These are phyloP conservation scores for Pheosia gnoma DNA, from an alignment of 2,888 invertebrate genomes.

Conservation along the genomic window DNA sequence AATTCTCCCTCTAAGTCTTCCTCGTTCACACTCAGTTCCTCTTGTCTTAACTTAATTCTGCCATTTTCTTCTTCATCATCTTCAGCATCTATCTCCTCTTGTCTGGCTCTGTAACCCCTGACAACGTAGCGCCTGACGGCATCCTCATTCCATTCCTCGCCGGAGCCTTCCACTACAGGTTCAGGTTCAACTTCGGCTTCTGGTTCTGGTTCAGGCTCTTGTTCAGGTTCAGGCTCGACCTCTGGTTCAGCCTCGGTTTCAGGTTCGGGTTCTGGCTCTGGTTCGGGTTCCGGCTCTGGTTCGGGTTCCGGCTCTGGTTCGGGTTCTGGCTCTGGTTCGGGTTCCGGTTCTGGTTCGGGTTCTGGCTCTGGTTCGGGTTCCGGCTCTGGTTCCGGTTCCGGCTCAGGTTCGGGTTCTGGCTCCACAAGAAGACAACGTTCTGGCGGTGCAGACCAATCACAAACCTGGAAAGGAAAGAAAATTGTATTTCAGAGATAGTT, in stretches of 20 bases:
- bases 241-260: conserved; percentile 16
- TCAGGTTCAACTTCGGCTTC: conserved; percentile 53
- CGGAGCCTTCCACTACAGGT: conserved; percentile 53
- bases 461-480: conserved; percentile 52
- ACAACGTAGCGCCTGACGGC: conserved; percentile 32
- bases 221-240: no score
- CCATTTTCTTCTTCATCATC: conserved; percentile 24
- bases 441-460: conserved; percentile 65
- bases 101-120: conserved; percentile 34
- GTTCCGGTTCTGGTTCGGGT: conserved; percentile 62
- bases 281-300: conserved; percentile 17
- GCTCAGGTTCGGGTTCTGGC: conserved; percentile 21
- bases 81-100: conserved; percentile 36
- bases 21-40: conserved; percentile 23
- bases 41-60: conserved; percentile 24
- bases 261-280: conserved; percentile 23
- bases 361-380: conserved; percentile 62
- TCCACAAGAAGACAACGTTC: conserved; percentile 42
- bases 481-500: no score
- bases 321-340: conserved; percentile 58
- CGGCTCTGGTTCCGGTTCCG: conserved; percentile 50
- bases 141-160: conserved; percentile 48
- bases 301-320: conserved; percentile 58
- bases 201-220: conserved; percentile 43
- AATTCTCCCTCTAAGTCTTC: conserved; percentile 35